Conservation (phyloP, 1,140 invertebrate species). For the Eurosta solidaginis region DNA sequence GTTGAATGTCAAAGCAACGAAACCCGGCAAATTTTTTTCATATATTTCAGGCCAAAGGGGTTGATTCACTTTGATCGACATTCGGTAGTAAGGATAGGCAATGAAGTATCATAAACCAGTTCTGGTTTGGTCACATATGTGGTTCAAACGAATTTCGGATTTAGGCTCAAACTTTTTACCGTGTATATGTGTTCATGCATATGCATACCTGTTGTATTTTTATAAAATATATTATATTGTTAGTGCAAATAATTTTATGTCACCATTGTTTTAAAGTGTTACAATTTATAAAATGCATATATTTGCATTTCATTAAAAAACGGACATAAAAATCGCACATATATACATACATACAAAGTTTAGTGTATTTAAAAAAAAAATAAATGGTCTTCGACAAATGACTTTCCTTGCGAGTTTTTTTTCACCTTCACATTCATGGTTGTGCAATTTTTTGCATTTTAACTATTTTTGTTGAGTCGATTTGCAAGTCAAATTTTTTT, state of each 20-base stretch:
- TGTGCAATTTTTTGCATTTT: not conserved
- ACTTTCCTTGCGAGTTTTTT: slow-evolving; percentile 21
- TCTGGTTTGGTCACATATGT: too few species aligned
- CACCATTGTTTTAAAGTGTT: slow-evolving; percentile 10
- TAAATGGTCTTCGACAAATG: not conserved
- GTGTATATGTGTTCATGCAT: not conserved
- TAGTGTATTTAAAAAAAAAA: not conserved
- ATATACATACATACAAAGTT: not conserved
- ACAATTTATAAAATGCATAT: slow-evolving; percentile 18
- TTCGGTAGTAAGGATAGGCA: too few species aligned
- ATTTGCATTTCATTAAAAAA: slow-evolving; percentile 15
- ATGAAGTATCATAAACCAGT: too few species aligned
- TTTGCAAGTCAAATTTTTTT: slow-evolving; percentile 23
- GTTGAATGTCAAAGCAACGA: too few species aligned
- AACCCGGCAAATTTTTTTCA: too few species aligned
- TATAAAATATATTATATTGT: too few species aligned
- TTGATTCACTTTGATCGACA: too few species aligned
- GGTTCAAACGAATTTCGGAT: too few species aligned
- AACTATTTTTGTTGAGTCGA: not conserved
- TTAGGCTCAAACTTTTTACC: too few species aligned
- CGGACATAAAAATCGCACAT: not conserved
- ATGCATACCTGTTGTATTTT: not conserved
- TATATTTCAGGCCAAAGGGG: too few species aligned
- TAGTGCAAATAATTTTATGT: not conserved
- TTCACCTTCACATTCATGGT: slow-evolving; percentile 20